Percentiles rank a stretch among this genome's conserved stretches.
phyloP scores from a whole-genome alignment of 2,113 vertebrate genomes.

The Fulmarus glacialis region DNA sequence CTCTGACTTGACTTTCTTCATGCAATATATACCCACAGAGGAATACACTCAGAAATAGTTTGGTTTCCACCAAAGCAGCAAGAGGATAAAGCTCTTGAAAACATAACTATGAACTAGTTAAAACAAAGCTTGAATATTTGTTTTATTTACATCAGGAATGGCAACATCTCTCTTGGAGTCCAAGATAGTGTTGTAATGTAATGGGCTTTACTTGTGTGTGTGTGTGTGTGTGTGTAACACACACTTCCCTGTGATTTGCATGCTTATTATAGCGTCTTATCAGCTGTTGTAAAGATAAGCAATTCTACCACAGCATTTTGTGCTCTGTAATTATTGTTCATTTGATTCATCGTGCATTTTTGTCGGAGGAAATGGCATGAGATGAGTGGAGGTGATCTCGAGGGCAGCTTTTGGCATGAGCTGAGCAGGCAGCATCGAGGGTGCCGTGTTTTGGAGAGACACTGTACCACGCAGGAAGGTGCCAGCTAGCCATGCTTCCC shows the following conservation, averaged over 20 bases:
- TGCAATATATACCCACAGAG: background rate
- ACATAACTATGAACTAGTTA: background rate
- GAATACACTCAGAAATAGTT: background rate
- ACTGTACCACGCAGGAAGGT: background rate
- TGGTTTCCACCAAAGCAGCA: background rate
- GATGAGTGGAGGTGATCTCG: background rate
- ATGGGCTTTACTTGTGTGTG: background rate
- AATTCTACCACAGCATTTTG: background rate
- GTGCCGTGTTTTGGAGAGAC: background rate
- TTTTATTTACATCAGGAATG: constrained; percentile 1
- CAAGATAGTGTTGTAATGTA: background rate
- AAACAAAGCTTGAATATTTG: background rate
- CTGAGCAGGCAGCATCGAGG: background rate
- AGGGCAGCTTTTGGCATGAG: background rate
- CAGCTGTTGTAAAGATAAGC: constrained; percentile 42
- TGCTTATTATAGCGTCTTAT: constrained; percentile 46
- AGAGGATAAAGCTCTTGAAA: background rate
- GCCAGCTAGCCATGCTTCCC: background rate
- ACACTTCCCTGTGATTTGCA: background rate
- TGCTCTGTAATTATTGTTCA: background rate
- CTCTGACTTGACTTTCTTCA: background rate
- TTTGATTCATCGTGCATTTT: background rate
- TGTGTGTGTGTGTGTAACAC: background rate
- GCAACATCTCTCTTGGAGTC: background rate
- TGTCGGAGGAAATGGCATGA: background rate